A percentile compares a stretch with the other conserved stretches of the same genome.
Evolutionary conservation across 2,888 invertebrate genomes (phyloP).

Genomic region (Acleris sparsana): DNA sequence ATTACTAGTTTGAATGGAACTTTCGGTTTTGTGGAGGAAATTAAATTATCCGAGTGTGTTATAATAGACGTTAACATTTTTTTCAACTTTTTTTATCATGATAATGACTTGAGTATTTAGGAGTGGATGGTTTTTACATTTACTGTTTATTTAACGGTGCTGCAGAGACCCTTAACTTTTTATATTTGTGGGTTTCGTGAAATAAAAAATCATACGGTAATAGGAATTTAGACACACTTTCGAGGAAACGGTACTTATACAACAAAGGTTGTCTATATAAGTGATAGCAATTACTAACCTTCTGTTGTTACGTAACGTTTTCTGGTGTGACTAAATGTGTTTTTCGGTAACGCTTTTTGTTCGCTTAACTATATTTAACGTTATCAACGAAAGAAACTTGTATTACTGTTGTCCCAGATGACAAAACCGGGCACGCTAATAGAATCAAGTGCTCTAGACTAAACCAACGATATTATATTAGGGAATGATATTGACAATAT

Average conservation of each 20-base stretch:
- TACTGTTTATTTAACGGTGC: constrained; percentile 57
- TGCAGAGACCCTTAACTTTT: constrained; percentile 44
- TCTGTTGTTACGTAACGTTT: too few species aligned
- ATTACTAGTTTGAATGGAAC: constrained; percentile 62
- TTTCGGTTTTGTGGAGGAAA: constrained; percentile 63
- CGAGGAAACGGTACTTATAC: constrained; percentile 14
- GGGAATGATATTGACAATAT: too few species aligned
- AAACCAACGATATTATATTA: too few species aligned
- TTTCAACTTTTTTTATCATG: constrained; percentile 48
- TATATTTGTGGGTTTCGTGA: constrained; percentile 46
- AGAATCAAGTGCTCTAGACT: too few species aligned
- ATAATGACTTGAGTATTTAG: constrained; percentile 44
- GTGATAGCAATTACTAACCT: constrained; percentile 12
- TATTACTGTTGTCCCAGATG: too few species aligned
- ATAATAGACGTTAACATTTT: constrained; percentile 56
- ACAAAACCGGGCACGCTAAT: too few species aligned
- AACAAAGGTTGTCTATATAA: constrained; percentile 17
- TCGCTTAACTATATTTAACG: too few species aligned
- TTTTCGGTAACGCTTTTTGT: too few species aligned
- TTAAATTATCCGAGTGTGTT: constrained; percentile 62
- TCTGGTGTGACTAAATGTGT: too few species aligned
- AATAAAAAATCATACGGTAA: constrained; percentile 47
- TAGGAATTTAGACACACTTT: constrained; percentile 33
- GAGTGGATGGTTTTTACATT: constrained; percentile 52
- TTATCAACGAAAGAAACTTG: too few species aligned